Evolutionary conservation across 2,888 invertebrate species (phyloP).

Genomic region (Chelonus formosanus): DNA sequence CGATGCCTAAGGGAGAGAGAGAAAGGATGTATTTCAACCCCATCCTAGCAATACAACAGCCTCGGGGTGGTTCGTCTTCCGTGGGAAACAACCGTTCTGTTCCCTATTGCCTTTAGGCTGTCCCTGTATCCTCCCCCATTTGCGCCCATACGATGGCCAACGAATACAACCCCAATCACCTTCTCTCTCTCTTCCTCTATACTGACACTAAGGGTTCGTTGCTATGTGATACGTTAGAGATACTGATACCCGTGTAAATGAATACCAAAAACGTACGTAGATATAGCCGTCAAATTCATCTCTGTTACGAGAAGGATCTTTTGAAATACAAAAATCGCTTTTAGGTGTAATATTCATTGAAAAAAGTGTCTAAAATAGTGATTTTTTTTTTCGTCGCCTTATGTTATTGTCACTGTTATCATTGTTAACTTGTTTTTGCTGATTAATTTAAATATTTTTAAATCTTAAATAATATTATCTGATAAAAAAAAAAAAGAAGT

Average conservation of each 20-base stretch:
- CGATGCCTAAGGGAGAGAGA: constrained; percentile 32
- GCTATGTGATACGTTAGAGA: constrained; percentile 41
- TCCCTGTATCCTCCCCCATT: constrained; percentile 43
- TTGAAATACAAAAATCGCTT: too few species aligned
- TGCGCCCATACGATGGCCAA: constrained; percentile 37
- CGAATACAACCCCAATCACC: constrained; percentile 31
- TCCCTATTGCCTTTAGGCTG: constrained; percentile 53
- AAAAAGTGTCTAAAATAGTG: too few species aligned
- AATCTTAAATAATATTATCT: too few species aligned
- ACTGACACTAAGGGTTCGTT: constrained; percentile 28
- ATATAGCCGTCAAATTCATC: not conserved
- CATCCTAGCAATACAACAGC: constrained; percentile 47
- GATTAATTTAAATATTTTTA: too few species aligned
- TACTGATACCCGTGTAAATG: constrained; percentile 38
- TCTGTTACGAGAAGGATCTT: not conserved
- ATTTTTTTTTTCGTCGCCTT: too few species aligned
- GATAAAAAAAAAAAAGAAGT: too few species aligned
- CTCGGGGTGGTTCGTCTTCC: constrained; percentile 50
- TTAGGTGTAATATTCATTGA: too few species aligned
- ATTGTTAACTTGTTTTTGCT: too few species aligned
- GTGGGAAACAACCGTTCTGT: constrained; percentile 57
- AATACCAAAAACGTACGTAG: constrained; percentile 22
- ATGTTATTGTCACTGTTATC: too few species aligned
- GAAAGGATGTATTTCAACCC: constrained; percentile 22
- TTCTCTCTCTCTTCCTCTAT: constrained; percentile 13